These are phyloP conservation scores for Willisornis vidua DNA, from an alignment of 2,113 vertebrate species.

Conservation along the genomic window DNA sequence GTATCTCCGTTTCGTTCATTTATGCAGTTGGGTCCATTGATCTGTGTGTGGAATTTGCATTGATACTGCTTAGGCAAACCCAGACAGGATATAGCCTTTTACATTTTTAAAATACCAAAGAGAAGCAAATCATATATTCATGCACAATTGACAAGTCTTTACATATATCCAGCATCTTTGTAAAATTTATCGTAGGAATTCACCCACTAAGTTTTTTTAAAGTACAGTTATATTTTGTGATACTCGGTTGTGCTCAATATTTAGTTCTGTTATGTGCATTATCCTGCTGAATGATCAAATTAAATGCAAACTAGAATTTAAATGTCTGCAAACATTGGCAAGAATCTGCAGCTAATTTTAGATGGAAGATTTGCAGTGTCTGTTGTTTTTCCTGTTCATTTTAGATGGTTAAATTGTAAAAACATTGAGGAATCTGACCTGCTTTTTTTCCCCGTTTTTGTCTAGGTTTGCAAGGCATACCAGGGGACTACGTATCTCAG, in stretches of 20 bases:
- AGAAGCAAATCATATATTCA: conserved; percentile 68
- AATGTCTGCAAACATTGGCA: conserved; percentile 86
- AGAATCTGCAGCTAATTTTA: conserved; percentile 85
- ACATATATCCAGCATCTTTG: conserved; percentile 67
- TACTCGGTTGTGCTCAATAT: conserved; percentile 83
- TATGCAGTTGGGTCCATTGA: conserved; percentile 52
- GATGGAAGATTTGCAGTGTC: conserved; percentile 84
- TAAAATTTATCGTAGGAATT: conserved; percentile 77
- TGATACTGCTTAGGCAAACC: conserved; percentile 47
- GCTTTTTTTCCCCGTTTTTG: conserved; percentile 66
- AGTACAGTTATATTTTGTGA: conserved; percentile 80
- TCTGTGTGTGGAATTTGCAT: conserved; percentile 45
- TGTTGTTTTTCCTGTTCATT: conserved; percentile 80
- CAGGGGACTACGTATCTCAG: conserved; percentile 97
- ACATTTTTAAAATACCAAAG: conserved; percentile 69
- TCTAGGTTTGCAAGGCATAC: conserved; percentile 96
- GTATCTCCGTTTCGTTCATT: conserved; percentile 61
- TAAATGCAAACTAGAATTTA: conserved; percentile 86
- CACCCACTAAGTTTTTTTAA: conserved; percentile 73
- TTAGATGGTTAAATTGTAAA: conserved; percentile 79
- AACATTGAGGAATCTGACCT: conserved; percentile 77
- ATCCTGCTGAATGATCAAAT: conserved; percentile 83
- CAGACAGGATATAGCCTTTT: conserved; percentile 59
- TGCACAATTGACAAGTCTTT: conserved; percentile 73
- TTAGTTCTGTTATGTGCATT: conserved; percentile 85